Conservation (phyloP, 2,797 vertebrate genomes). For the Taenioides sp. region DNA sequence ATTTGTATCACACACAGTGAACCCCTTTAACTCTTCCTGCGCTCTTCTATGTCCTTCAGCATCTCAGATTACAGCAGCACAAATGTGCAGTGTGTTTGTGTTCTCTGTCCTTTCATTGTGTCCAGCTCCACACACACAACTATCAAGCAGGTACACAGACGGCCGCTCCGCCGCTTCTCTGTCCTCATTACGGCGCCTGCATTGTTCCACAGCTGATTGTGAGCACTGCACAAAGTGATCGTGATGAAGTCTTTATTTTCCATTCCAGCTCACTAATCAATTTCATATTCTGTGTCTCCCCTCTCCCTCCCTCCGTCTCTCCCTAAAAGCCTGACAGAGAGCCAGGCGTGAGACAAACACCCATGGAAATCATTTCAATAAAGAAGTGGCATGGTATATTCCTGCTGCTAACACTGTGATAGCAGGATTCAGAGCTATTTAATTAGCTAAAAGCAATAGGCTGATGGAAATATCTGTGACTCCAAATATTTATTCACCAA, state of each 20-base stretch:
- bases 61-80: conserved; percentile 24
- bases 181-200: conserved; percentile 60
- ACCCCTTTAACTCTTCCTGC: conserved; percentile 19
- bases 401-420: conserved; percentile 51
- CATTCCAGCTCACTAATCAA: conserved; percentile 72
- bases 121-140: conserved; percentile 22
- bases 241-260: conserved; percentile 76
- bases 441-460: conserved; percentile 60
- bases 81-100: conserved; percentile 17
- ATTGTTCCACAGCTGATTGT: conserved; percentile 71
- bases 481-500: conserved; percentile 44
- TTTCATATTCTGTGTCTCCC: conserved; percentile 62
- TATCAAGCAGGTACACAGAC: conserved; percentile 38
- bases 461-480: conserved; percentile 42
- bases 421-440: conserved; percentile 60
- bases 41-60: background rate
- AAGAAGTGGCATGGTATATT: conserved; percentile 59
- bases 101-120: conserved; percentile 12
- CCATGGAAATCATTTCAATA: conserved; percentile 71
- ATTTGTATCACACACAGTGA: conserved; percentile 11
- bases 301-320: conserved; percentile 44
- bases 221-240: conserved; percentile 67
- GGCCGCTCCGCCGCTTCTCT: conserved; percentile 38
- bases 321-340: conserved; percentile 62
- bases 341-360: conserved; percentile 69